Evolutionary conservation across 2,888 invertebrate species (phyloP).

Genomic region (Lucinisca nassula): DNA sequence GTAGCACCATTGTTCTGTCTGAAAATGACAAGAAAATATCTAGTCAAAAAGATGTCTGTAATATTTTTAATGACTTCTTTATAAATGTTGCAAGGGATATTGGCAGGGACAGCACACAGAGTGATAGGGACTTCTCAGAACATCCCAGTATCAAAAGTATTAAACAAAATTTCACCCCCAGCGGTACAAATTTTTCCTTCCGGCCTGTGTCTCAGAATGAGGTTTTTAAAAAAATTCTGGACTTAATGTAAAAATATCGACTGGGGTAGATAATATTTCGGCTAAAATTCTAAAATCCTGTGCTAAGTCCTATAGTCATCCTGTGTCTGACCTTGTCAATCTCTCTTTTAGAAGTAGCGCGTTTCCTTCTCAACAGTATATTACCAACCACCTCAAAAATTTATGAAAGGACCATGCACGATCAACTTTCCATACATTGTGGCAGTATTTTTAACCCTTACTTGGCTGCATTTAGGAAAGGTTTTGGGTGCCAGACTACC

Average conservation of each 20-base stretch:
- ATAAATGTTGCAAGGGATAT: conserved; percentile 24
- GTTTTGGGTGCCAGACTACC: too few relatives aligned
- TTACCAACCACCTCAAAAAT: not conserved
- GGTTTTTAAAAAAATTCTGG: not conserved
- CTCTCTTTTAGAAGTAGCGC: not conserved
- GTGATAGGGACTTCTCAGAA: not conserved
- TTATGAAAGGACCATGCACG: not conserved
- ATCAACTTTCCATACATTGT: too few relatives aligned
- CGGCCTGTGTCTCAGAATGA: not conserved
- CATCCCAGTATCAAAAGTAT: not conserved
- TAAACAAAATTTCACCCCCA: not conserved
- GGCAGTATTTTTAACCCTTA: too few relatives aligned
- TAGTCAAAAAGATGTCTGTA: not conserved
- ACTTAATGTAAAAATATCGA: not conserved
- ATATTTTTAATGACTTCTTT: conserved; percentile 1
- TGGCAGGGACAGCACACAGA: not conserved
- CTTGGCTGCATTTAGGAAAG: too few relatives aligned
- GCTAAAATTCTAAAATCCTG: not conserved
- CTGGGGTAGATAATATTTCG: conserved; percentile 1
- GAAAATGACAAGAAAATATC: conserved; percentile 4
- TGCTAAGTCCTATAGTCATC: not conserved
- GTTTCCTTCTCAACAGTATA: not conserved
- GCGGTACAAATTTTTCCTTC: not conserved
- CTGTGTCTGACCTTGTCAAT: not conserved
- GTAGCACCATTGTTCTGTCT: conserved; percentile 15